Base-by-base conservation (phyloP, 64 coral and sea anemone species). In the Acropora tenuis region DNA sequence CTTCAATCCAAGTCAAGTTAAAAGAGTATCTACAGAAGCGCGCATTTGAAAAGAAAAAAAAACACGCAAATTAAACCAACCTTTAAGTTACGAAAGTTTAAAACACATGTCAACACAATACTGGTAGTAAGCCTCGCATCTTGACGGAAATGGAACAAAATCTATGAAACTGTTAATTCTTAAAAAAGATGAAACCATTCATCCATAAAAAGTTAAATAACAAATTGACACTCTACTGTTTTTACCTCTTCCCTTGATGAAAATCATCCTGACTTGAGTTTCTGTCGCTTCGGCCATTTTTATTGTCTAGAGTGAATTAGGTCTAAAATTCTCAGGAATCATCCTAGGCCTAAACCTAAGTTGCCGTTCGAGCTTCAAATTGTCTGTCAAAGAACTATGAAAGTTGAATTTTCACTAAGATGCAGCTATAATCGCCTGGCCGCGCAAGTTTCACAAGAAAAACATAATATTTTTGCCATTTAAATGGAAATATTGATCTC, bases 171-270 rank as follows among this genome's bases (percentile, higher is more conserved):
- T 68, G 17, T 16, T 4, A 13, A 68, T 9, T 68, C 17, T 4
- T 68, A 68, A 68, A 4, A 68, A 68, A 68, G 63, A 9, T 20
- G 4, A 20, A 40, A 74, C 30, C 40, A 69, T 16, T 16, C 66
- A 18, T 12, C 13, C 19, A 8, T 30, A 40, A 18, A 8, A 41
- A 74, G 42, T 2, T 2, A 74, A 40, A 41, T 8, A 40, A 41
- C 4, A 8, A 74, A 74, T n/a, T n/a, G 17, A 79, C 0, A 13
- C 16, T 20, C 19, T 47, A 79, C 17, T 4, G 18, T 4, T 30
- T n/a, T 80, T 80, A 80, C 78, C 50, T 60, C 30, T 17, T 80
- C 78, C 52, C 41, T 80, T 80, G 2, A 40, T 3, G 9, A 47
- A 10, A 47, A 43, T 43, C 6, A 47, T 16, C 12, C 6, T 47